phyloP scores from a whole-genome alignment of 2,888 invertebrate species.

The Nysson spinosus region DNA sequence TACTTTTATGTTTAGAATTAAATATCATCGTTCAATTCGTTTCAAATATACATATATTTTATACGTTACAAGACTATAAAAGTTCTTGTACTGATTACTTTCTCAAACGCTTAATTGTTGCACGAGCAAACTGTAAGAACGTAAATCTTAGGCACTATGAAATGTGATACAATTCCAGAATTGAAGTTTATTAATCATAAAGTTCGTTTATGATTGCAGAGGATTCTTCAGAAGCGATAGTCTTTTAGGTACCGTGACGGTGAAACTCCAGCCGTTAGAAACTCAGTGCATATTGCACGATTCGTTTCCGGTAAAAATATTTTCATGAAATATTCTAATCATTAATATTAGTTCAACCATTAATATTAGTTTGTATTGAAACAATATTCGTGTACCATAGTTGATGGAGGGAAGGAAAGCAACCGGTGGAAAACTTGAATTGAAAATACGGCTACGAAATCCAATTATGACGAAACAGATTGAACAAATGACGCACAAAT shows the following conservation, averaged over 20 bases:
- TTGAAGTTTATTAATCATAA: not conserved
- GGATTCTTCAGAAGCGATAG: conserved; percentile 95
- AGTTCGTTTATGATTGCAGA: conserved; percentile 81
- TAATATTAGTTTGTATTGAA: not conserved
- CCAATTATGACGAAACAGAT: conserved; percentile 93
- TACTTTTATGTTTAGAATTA: too few species aligned
- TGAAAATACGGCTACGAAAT: conserved; percentile 91
- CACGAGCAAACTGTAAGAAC: conserved; percentile 67
- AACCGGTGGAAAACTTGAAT: conserved; percentile 93
- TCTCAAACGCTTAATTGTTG: conserved; percentile 28
- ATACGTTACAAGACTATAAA: too few species aligned
- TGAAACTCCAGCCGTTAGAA: conserved; percentile 94
- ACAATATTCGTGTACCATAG: conserved; percentile 77
- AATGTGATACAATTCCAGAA: not conserved
- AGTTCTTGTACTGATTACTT: too few species aligned
- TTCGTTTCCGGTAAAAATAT: conserved; percentile 94
- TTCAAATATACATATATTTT: too few species aligned
- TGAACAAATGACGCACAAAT: conserved; percentile 92
- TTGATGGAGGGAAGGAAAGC: conserved; percentile 93
- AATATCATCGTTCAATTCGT: too few species aligned
- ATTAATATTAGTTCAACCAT: too few species aligned
- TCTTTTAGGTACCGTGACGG: conserved; percentile 87
- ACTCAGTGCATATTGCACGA: conserved; percentile 93
- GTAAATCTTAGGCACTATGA: conserved; percentile 28
- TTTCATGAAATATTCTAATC: too few species aligned